phyloP scores from a whole-genome alignment of 2,797 vertebrate species.

The Apodemus agrarius region DNA sequence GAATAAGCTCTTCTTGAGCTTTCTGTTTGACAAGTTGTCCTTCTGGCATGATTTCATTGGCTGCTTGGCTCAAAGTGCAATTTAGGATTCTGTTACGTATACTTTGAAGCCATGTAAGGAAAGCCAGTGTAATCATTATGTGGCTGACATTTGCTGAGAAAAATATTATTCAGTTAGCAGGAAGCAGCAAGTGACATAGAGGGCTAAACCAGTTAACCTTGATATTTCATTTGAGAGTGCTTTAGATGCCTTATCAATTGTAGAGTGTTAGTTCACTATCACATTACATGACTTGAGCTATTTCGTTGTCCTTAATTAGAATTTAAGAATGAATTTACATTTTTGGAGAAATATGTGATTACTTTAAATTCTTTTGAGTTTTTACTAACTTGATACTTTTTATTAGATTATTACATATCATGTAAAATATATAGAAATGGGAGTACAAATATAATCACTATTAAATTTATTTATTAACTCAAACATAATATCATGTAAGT shows the following conservation, averaged over 20 bases:
- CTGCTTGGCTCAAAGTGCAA: constrained; percentile 49
- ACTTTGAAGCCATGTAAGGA: constrained; percentile 73
- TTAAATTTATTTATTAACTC: background rate
- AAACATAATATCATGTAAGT: background rate
- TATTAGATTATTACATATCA: background rate
- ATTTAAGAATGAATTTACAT: background rate
- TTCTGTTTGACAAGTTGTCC: constrained; percentile 55
- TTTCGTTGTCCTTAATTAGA: background rate
- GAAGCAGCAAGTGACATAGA: background rate
- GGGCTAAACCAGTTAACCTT: constrained; percentile 18
- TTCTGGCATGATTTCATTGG: constrained; percentile 10
- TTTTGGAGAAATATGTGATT: background rate
- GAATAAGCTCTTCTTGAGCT: background rate
- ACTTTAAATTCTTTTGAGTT: background rate
- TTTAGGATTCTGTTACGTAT: constrained; percentile 66
- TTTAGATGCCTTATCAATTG: background rate
- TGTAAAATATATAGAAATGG: background rate
- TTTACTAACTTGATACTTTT: background rate
- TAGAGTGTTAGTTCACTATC: background rate
- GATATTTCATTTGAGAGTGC: constrained; percentile 25
- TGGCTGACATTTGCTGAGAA: constrained; percentile 64
- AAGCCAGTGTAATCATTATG: constrained; percentile 59
- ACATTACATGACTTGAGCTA: background rate
- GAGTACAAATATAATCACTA: background rate
- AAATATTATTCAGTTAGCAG: constrained; percentile 59